A percentile compares a stretch with the other conserved stretches of the same genome.
Conservation (phyloP, 2,113 vertebrate genomes). For the Pelodiscus sinensis region DNA sequence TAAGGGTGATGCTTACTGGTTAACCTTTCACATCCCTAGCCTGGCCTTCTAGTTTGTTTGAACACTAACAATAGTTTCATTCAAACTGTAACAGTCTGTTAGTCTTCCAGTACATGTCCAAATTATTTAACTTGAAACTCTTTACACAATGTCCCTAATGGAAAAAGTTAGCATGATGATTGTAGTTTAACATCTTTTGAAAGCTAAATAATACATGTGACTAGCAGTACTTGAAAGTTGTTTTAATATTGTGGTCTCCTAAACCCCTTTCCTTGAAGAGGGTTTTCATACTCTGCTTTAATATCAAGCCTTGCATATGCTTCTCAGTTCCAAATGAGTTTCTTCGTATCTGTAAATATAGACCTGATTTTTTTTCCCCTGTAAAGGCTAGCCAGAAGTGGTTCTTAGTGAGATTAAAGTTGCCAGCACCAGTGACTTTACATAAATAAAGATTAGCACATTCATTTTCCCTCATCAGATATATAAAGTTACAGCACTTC, state of each 20-base stretch:
- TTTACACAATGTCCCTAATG: not conserved
- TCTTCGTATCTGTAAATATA: not conserved
- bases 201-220: not conserved
- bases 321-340: conserved; percentile 10
- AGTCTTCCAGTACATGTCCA: not conserved
- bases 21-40: too few relatives aligned
- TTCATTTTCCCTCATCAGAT: not conserved
- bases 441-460: too few relatives aligned
- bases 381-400: not conserved
- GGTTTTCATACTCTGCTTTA: conserved; percentile 7
- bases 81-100: not conserved
- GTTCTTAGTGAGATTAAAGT: not conserved
- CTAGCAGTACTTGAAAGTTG: not conserved
- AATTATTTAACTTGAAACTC: not conserved
- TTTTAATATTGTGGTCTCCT: conserved; percentile 8
- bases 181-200: not conserved
- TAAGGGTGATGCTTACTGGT: too few relatives aligned
- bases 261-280: not conserved
- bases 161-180: not conserved
- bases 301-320: not conserved
- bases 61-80: not conserved
- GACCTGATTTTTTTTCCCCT: not conserved
- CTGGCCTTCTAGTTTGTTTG: not conserved
- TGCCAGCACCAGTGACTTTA: too few relatives aligned
- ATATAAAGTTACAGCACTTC: not conserved